phyloP scores from a whole-genome alignment of 2,888 invertebrate genomes.

The Drosophila mayaguana region DNA sequence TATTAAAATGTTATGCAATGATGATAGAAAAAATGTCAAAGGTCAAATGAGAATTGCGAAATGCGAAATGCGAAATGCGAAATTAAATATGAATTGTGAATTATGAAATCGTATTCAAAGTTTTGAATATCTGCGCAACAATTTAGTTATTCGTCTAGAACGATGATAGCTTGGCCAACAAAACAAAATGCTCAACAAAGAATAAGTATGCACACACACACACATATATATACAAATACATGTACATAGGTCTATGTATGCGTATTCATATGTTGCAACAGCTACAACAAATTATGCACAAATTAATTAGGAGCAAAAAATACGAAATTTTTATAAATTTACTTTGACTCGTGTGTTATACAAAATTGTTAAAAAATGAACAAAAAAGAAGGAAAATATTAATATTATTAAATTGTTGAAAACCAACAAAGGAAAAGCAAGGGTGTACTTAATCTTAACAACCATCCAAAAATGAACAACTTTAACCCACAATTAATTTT shows the following conservation, averaged over 20 bases:
- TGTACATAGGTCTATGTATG: not conserved
- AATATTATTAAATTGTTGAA: slow-evolving; percentile 15
- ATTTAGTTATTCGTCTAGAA: slow-evolving; percentile 43
- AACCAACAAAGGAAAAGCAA: slow-evolving; percentile 26
- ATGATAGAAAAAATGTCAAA: slow-evolving; percentile 58
- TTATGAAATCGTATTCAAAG: slow-evolving; percentile 83
- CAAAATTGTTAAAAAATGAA: slow-evolving; percentile 39
- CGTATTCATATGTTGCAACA: slow-evolving; percentile 17
- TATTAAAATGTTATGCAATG: slow-evolving; percentile 58
- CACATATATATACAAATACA: not conserved
- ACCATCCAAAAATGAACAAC: slow-evolving; percentile 48
- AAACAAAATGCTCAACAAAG: slow-evolving; percentile 42
- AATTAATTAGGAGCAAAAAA: slow-evolving; percentile 11
- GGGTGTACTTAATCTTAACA: slow-evolving; percentile 59
- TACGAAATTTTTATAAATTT: slow-evolving; percentile 22
- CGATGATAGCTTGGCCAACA: slow-evolving; percentile 49
- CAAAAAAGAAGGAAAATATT: slow-evolving; percentile 6
- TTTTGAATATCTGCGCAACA: slow-evolving; percentile 73
- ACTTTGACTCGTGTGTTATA: slow-evolving; percentile 33
- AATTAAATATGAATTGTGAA: slow-evolving; percentile 42
- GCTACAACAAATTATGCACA: slow-evolving; percentile 11
- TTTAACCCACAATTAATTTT: slow-evolving; percentile 57
- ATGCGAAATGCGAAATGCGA: slow-evolving; percentile 43
- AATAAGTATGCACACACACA: slow-evolving; percentile 16
- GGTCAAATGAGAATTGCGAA: slow-evolving; percentile 53